phyloP scores from a whole-genome alignment of 2,797 vertebrate genomes.

The Phataginus tetradactyla region DNA sequence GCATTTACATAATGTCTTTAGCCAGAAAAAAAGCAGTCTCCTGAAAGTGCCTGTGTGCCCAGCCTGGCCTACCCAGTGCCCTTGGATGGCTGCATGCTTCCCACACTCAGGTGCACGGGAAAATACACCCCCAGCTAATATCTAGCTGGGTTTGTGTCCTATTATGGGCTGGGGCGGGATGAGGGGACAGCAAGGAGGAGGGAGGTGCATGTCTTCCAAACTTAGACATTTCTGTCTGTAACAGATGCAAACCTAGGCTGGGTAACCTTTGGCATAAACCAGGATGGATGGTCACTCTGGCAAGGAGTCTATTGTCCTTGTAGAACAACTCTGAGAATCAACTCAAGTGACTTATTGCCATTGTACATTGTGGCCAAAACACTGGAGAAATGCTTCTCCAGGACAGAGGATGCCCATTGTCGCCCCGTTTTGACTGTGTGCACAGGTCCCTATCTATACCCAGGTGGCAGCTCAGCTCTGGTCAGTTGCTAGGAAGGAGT shows the following conservation, averaged over 20 bases:
- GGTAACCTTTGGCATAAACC: neutral
- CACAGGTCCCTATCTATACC: neutral
- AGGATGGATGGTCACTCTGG: neutral
- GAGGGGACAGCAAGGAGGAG: neutral
- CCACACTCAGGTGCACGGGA: neutral
- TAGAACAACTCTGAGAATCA: neutral
- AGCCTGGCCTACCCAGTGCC: neutral
- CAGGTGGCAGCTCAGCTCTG: neutral
- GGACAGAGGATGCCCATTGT: accelerated
- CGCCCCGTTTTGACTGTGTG: neutral
- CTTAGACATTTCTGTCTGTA: neutral
- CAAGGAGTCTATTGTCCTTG: neutral
- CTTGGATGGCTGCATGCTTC: neutral
- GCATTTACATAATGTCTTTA: conserved; percentile 68
- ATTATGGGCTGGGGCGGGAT: too few relatives aligned
- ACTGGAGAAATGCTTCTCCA: neutral
- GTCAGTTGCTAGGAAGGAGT: neutral
- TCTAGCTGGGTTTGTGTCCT: neutral
- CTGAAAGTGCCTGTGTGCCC: neutral
- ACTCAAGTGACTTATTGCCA: neutral
- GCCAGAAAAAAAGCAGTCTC: conserved; percentile 17
- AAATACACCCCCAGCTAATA: too few relatives aligned
- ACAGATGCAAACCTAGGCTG: neutral
- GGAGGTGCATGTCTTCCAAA: neutral
- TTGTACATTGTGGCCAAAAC: neutral